Conservation (phyloP, 2,888 invertebrate genomes). For the Hyposoter didymator region DNA sequence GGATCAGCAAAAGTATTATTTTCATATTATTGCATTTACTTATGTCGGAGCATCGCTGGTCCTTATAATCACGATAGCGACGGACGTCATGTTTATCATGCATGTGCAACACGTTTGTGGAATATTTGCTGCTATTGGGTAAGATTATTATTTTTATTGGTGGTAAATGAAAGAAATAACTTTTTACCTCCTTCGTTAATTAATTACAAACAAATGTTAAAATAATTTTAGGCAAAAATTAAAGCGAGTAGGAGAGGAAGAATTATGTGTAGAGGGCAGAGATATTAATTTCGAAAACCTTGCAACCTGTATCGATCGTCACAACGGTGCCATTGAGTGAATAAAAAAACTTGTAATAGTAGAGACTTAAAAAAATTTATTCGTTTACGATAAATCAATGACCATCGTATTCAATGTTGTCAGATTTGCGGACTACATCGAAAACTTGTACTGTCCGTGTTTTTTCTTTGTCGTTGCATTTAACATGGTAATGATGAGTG, state of each 20-base stretch:
- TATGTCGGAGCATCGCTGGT: constrained; percentile 19
- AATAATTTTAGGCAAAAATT: constrained; percentile 36
- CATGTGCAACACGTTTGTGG: constrained; percentile 50
- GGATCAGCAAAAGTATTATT: constrained; percentile 57
- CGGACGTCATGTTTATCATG: constrained; percentile 47
- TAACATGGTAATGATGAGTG: constrained; percentile 50
- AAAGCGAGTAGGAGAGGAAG: constrained; percentile 15
- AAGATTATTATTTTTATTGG: background rate
- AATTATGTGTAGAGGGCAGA: background rate
- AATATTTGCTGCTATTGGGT: constrained; percentile 53
- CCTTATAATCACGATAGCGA: background rate
- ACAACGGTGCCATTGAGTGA: constrained; percentile 55
- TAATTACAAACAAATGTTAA: background rate
- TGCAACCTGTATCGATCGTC: constrained; percentile 43
- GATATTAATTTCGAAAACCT: constrained; percentile 26
- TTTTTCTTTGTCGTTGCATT: constrained; percentile 50
- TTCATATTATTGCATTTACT: constrained; percentile 38
- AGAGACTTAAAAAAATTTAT: background rate
- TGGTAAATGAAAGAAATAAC: background rate
- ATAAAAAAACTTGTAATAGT: constrained; percentile 17
- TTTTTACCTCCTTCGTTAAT: background rate
- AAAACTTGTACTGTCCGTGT: constrained; percentile 21
- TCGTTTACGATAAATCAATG: background rate
- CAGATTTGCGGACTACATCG: constrained; percentile 48
- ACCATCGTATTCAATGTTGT: background rate